Percentiles rank a stretch among this genome's conserved stretches.
phyloP scores from a whole-genome alignment of 2,888 invertebrate genomes.

The Macrophya alboannulata region DNA sequence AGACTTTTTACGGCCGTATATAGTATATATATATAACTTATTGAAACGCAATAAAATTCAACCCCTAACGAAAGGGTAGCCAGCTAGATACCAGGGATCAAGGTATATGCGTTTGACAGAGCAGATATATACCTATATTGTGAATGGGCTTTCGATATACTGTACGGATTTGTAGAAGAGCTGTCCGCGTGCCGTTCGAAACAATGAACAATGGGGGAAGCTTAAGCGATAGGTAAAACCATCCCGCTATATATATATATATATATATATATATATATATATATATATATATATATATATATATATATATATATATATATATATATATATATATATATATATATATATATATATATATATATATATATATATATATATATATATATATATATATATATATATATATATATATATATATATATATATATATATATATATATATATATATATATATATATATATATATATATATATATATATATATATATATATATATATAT shows the following conservation, averaged over 20 bases:
- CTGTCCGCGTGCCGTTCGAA: conserved; percentile 48
- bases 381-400: background rate
- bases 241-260: background rate
- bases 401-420: background rate
- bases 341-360: background rate
- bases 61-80: conserved; percentile 44
- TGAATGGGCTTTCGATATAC: conserved; percentile 77
- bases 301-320: background rate
- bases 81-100: background rate
- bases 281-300: background rate
- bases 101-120: conserved; percentile 75
- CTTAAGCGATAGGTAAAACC: conserved; percentile 42
- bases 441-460: background rate
- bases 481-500: background rate
- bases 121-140: conserved; percentile 72
- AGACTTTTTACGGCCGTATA: no score
- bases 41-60: conserved; percentile 38
- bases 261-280: background rate
- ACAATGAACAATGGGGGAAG: conserved; percentile 44
- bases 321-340: background rate
- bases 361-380: background rate
- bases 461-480: background rate
- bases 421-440: background rate
- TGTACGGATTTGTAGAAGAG: conserved; percentile 52
- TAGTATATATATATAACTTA: conserved; percentile 8